Base-by-base conservation (phyloP, 1,140 invertebrate species). In the Pseudomyrmex pallidus region DNA sequence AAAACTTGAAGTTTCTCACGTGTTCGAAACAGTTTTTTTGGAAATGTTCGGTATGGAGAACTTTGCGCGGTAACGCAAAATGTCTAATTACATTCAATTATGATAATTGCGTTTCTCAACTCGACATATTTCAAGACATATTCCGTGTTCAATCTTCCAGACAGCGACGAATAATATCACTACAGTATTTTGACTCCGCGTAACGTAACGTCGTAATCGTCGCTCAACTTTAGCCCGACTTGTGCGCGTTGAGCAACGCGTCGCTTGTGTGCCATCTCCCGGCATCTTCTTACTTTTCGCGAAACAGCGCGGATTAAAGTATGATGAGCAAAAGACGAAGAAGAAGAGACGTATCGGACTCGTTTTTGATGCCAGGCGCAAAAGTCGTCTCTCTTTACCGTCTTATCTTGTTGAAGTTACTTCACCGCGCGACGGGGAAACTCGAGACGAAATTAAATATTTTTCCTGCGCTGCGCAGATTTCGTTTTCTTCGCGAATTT, bases 361-460 rank as follows among this genome's bases (percentile, higher is more conserved):
- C 44, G 12, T 70, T 80, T 70, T 61, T 61, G 56, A 52, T 59
- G 8, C 57, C 22, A 59, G 7, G 20, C 17, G 12, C 22, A 56
- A 77, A 54, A 9, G 8, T 78, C 54, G 46, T 25, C 22, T 59
- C 22, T 59, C 46, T 50, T 80, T 72, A 72, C 52, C 20, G 2
- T 80, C 44, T 70, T 78, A 78, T 48, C 76, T 72, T 48, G 44
- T 70, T 72, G n/a, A 17, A 76, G 50, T 76, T 80, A 72, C 13
- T 59, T 70, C 22, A 72, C 22, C 46, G 67, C 50, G 8, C 54
- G n/a, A n/a, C 15, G 22, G 15, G 15, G 44, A 2, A 80, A 80
- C 46, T 72, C 52, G 35, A 15, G 56, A 50, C 44, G 35, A 48
- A 72, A 80, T 80, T 72, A 80, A 80, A 80, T 61, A 80, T 72